Evolutionary conservation across 2,797 vertebrate species (phyloP).

Genomic region (Hippoglossus hippoglossus): DNA sequence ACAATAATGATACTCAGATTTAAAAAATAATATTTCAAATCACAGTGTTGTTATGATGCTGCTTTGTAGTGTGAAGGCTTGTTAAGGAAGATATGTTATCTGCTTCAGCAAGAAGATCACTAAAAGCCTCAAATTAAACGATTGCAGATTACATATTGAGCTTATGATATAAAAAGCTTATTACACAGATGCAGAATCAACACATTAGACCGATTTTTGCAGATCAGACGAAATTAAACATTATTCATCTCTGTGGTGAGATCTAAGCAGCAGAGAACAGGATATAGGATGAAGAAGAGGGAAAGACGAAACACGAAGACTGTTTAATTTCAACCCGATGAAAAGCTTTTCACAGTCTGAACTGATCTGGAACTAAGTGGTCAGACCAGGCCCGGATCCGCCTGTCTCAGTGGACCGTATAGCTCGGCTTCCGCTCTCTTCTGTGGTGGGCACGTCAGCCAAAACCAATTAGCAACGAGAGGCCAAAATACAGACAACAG

Average conservation of each 20-base stretch:
- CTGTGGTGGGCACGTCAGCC: constrained; percentile 56
- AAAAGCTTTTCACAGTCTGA: constrained; percentile 52
- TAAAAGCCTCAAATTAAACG: background rate
- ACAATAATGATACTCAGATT: background rate
- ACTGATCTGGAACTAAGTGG: constrained; percentile 62
- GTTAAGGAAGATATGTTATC: background rate
- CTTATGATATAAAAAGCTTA: background rate
- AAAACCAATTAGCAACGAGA: constrained; percentile 70
- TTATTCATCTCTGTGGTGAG: constrained; percentile 1
- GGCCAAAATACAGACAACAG: constrained; percentile 43
- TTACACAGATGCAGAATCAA: background rate
- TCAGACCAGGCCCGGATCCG: constrained; percentile 36
- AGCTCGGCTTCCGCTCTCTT: constrained; percentile 39
- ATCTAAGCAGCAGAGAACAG: constrained; percentile 4
- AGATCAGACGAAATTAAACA: constrained; percentile 1
- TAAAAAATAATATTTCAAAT: background rate
- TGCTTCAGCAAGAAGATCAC: background rate
- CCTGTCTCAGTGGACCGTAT: constrained; percentile 46
- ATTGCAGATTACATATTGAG: background rate
- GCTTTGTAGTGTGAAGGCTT: background rate
- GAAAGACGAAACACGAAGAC: background rate
- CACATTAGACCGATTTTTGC: constrained; percentile 31
- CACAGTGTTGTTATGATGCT: background rate
- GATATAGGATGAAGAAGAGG: background rate
- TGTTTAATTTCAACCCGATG: constrained; percentile 35